These are phyloP conservation scores for Acomys russatus DNA, from an alignment of 2,797 vertebrate genomes.

Conservation along the genomic window DNA sequence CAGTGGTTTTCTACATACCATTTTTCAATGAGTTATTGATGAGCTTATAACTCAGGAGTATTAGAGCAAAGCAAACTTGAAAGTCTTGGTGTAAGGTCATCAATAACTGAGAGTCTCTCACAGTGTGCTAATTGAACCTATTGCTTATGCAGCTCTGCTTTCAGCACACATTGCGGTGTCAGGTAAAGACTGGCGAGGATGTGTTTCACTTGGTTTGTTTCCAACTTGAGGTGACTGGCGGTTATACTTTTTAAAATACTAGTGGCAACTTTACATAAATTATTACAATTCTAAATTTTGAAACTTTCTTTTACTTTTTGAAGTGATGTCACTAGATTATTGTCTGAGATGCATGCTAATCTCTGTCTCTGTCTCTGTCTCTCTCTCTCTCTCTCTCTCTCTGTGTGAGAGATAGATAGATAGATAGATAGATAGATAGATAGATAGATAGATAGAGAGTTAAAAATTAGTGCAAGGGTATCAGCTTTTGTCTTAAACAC, in stretches of 20 bases:
- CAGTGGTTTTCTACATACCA: constrained; percentile 79
- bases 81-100: constrained; percentile 87
- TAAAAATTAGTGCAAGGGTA: not conserved
- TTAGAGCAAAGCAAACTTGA: constrained; percentile 86
- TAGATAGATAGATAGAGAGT: no score
- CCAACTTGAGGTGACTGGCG: not conserved
- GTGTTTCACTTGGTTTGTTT: constrained; percentile 73
- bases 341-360: not conserved
- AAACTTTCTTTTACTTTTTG: not conserved
- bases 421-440: no score
- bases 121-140: constrained; percentile 77
- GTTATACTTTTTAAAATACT: constrained; percentile 49
- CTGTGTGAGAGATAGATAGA: no score
- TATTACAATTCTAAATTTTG: not conserved
- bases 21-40: constrained; percentile 86
- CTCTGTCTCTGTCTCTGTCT: not conserved
- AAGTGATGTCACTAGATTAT: not conserved
- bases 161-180: constrained; percentile 76
- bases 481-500: constrained; percentile 7
- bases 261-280: constrained; percentile 9
- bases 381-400: not conserved
- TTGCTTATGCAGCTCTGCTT: constrained; percentile 78
- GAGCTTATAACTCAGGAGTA: constrained; percentile 86
- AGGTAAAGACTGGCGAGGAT: constrained; percentile 57
- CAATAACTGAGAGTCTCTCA: constrained; percentile 87